Evolutionary conservation across 2,113 vertebrate genomes (phyloP).

Genomic region (Prolemur simus): DNA sequence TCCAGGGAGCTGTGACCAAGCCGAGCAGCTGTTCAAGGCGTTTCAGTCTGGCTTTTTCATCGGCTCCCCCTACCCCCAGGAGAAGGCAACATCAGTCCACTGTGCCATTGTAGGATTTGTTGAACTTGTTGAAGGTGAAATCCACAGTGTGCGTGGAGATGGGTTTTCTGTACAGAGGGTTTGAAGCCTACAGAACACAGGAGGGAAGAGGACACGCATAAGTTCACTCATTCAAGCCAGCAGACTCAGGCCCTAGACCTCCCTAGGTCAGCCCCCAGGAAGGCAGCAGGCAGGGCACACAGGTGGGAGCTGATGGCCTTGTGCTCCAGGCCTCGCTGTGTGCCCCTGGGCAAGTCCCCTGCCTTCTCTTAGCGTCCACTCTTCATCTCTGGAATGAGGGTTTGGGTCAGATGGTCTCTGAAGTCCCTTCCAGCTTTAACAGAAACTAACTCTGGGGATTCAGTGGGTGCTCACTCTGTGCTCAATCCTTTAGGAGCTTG

Average conservation of each 20-base stretch:
- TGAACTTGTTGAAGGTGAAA: slow-evolving; percentile 91
- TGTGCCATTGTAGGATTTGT: slow-evolving; percentile 93
- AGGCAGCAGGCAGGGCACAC: accelerated
- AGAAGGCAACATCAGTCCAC: slow-evolving; percentile 87
- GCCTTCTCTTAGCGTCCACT: neutral
- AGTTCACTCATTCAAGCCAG: neutral
- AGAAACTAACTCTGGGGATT: neutral
- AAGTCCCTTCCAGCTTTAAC: neutral
- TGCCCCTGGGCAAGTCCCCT: neutral
- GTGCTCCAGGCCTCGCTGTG: accelerated
- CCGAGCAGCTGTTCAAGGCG: slow-evolving; percentile 69
- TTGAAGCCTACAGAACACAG: slow-evolving; percentile 88
- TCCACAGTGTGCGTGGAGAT: slow-evolving; percentile 91
- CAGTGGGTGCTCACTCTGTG: neutral
- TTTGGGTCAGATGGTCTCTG: neutral
- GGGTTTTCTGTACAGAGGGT: slow-evolving; percentile 96
- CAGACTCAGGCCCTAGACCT: neutral
- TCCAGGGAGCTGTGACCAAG: slow-evolving; percentile 66
- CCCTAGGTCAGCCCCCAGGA: neutral
- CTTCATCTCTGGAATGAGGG: neutral
- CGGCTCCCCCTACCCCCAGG: neutral
- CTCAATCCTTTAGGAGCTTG: neutral
- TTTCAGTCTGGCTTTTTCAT: neutral
- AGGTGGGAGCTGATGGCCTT: neutral
- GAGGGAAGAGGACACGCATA: neutral